Percentiles rank a stretch among this genome's conserved stretches.
phyloP scores from a whole-genome alignment of 2,888 invertebrate species.

The Drosophila sordidapex region DNA sequence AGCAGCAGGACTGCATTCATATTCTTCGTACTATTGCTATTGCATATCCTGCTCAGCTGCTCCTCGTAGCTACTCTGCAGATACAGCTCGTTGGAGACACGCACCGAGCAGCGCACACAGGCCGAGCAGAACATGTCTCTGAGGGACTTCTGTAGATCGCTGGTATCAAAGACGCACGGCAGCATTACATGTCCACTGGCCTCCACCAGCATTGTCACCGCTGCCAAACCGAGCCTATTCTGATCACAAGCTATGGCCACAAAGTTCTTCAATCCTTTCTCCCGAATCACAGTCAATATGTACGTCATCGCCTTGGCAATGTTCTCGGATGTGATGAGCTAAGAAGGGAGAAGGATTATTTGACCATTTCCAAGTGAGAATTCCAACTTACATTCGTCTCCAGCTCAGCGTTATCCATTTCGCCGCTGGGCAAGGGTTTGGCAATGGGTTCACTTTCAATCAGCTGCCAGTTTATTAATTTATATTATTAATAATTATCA shows the following conservation, averaged over 20 bases:
- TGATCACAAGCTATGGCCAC: slow-evolving; percentile 45
- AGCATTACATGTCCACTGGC: slow-evolving; percentile 20
- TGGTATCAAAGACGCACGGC: slow-evolving; percentile 24
- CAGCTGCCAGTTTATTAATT: slow-evolving; percentile 10
- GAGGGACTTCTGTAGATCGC: slow-evolving; percentile 33
- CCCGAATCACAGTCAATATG: slow-evolving; percentile 22
- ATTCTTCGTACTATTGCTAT: slow-evolving; percentile 35
- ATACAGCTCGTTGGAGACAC: slow-evolving; percentile 27
- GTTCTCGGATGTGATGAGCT: slow-evolving; percentile 35
- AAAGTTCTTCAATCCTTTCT: slow-evolving; percentile 22
- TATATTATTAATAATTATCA: background rate
- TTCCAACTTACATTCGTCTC: slow-evolving; percentile 35
- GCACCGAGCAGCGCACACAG: slow-evolving; percentile 37
- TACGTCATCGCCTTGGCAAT: slow-evolving; percentile 42
- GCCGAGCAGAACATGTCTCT: slow-evolving; percentile 43
- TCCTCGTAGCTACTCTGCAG: slow-evolving; percentile 22
- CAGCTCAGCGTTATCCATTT: slow-evolving; percentile 9
- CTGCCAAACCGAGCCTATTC: slow-evolving; percentile 22
- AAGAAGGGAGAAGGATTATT: background rate
- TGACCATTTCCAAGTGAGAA: background rate
- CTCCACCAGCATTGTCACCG: slow-evolving; percentile 20
- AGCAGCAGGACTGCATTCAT: slow-evolving; percentile 29
- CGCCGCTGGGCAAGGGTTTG: slow-evolving; percentile 2
- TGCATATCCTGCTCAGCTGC: slow-evolving; percentile 34
- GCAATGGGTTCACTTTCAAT: slow-evolving; percentile 39